Conservation (phyloP, 2,797 vertebrate species). For the Melanotaenia trifasciata region DNA sequence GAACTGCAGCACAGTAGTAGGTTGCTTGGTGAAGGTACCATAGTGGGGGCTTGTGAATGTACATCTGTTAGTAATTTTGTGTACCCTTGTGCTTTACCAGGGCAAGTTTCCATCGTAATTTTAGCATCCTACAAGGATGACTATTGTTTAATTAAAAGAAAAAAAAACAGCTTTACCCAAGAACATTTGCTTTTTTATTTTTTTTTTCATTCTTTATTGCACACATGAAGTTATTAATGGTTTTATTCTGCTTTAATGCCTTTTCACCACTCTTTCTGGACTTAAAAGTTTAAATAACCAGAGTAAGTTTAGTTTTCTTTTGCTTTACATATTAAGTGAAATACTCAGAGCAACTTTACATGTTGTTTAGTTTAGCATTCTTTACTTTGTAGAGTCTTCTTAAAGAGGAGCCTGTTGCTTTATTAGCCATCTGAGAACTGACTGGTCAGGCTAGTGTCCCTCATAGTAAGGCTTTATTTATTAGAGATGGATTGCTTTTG, state of each 20-base stretch:
- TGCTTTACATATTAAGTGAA: no score
- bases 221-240: neutral
- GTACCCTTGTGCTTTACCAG: constrained; percentile 53
- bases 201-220: neutral
- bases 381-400: no score
- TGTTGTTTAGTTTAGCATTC: no score
- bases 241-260: neutral
- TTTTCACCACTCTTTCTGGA: no score
- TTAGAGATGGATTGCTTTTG: neutral
- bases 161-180: constrained; percentile 11
- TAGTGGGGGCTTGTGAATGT: constrained; percentile 30
- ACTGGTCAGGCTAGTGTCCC: no score
- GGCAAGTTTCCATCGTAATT: constrained; percentile 63
- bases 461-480: neutral
- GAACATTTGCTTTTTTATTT: neutral
- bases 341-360: no score
- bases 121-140: constrained; percentile 39
- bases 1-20: constrained; percentile 36
- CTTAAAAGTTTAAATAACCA: no score
- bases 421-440: no score
- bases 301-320: no score
- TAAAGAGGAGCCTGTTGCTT: no score
- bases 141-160: constrained; percentile 19
- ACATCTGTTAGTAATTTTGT: constrained; percentile 79
- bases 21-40: constrained; percentile 49